Evolutionary conservation across 2,888 invertebrate genomes (phyloP).

Genomic region (Dasypolia templi): DNA sequence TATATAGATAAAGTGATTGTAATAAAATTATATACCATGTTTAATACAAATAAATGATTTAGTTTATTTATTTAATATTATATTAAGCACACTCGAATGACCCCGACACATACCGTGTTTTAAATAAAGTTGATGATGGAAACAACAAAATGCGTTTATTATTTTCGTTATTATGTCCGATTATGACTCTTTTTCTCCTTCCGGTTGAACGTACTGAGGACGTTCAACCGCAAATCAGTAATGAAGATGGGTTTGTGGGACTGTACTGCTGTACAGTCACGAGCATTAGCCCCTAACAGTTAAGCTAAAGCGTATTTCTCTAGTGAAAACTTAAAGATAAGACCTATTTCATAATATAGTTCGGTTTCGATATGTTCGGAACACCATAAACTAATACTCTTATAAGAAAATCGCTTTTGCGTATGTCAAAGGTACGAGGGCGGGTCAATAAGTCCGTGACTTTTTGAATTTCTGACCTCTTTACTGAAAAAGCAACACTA

Average conservation of each 20-base stretch:
- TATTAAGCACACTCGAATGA: conserved; percentile 36
- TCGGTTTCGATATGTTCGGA: not conserved
- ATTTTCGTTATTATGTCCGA: not conserved
- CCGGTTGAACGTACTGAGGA: too few species aligned
- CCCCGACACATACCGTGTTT: conserved; percentile 49
- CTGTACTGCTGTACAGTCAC: not conserved
- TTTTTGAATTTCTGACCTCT: too few species aligned
- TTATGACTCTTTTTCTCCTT: too few species aligned
- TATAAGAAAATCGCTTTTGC: too few species aligned
- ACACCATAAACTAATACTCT: not conserved
- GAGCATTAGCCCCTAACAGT: not conserved
- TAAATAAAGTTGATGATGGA: conserved; percentile 51
- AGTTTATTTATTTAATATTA: conserved; percentile 5
- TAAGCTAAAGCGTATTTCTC: not conserved
- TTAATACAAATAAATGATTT: too few species aligned
- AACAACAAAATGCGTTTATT: conserved; percentile 7
- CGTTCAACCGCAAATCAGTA: not conserved
- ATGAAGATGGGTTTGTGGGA: not conserved
- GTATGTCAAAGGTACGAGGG: too few species aligned
- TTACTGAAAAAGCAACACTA: too few species aligned
- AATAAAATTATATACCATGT: too few species aligned
- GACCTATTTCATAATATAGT: not conserved
- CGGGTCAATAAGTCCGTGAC: too few species aligned
- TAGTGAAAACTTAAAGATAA: not conserved
- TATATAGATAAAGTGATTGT: conserved; percentile 26